Evolutionary conservation across 2,113 vertebrate genomes (phyloP).

Genomic region (Pteruthius melanotis): DNA sequence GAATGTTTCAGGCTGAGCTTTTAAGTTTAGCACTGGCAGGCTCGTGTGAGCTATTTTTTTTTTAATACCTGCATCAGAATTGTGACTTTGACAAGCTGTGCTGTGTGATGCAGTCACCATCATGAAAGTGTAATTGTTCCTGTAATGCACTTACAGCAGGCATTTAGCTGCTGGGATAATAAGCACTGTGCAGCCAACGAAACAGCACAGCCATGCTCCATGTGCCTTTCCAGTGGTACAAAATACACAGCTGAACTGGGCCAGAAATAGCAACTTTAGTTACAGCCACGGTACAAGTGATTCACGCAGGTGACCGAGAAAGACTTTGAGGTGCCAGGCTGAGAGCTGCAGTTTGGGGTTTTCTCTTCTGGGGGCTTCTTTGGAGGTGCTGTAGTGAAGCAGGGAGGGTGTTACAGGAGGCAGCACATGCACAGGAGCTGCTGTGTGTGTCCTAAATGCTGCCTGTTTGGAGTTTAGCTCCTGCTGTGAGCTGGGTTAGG

Average conservation of each 20-base stretch:
- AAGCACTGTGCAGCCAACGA: slow-evolving; percentile 10
- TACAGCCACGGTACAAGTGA: neutral
- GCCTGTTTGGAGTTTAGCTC: neutral
- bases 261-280: slow-evolving; percentile 35
- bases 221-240: neutral
- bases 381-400: neutral
- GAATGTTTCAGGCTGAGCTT: neutral
- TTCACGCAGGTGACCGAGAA: slow-evolving; percentile 1
- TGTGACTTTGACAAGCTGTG: neutral
- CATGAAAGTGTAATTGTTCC: neutral
- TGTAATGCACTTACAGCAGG: neutral
- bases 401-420: neutral
- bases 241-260: neutral
- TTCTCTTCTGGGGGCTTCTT: neutral
- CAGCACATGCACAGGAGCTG: neutral
- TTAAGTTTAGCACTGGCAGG: neutral
- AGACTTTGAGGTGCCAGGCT: neutral
- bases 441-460: neutral
- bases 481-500: neutral
- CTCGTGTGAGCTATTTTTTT: neutral
- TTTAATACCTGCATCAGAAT: neutral
- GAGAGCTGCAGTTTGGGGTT: neutral
- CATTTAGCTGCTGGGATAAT: slow-evolving; percentile 54
- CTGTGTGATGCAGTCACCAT: neutral
- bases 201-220: neutral